Base-by-base conservation (phyloP, 2,797 vertebrate genomes). In the Acrocephalus scirpaceus region DNA sequence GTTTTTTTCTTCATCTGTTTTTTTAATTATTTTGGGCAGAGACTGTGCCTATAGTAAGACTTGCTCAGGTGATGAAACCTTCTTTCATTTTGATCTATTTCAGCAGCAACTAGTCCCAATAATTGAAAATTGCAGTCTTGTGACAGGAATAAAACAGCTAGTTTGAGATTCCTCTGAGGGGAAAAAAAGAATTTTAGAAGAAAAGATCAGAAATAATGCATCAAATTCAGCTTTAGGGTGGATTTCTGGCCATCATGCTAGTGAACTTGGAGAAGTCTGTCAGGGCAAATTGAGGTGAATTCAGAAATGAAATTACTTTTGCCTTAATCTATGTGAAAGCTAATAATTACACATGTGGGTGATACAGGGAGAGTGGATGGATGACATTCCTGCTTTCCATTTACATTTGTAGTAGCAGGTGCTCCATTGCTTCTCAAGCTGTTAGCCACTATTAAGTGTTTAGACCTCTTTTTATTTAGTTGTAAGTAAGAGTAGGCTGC, bases 221-320 rank as follows among this genome's bases (percentile, higher is more conserved):
- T 82, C 25, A 56, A 70, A 54, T 79, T 53, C 11, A 53, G 29
- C 17, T 92, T 87, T 58, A 48, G 22, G 16, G 13, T 92, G 19
- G 66, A 66, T 82, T 91, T 94, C 60, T 60, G 64, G 26, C 45
- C 48, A 82, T 1, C 14, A 8, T 53, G 42, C 9, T 89, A 14
- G 15, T 86, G 80, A 78, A 36, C 3, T 36, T 57, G 13, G n/a
- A 66, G 32, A 64, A 78, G 26, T 70, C 36, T 73, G 29, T 91
- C 40, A 42, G 64, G 51, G 21, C 40, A 93, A 64, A 82, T 71
- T 66, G 51, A 82, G 36, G 38, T 56, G 29, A 50, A 15, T 79
- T 92, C 87, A 85, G 38, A 70, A 80, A 4, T 88, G 65, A 90
- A 51, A 75, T 92, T 92, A 70, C 67, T 86, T 92, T 73, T 76